Base-by-base conservation (phyloP, 2,113 vertebrate genomes). In the Jaculus jaculus region DNA sequence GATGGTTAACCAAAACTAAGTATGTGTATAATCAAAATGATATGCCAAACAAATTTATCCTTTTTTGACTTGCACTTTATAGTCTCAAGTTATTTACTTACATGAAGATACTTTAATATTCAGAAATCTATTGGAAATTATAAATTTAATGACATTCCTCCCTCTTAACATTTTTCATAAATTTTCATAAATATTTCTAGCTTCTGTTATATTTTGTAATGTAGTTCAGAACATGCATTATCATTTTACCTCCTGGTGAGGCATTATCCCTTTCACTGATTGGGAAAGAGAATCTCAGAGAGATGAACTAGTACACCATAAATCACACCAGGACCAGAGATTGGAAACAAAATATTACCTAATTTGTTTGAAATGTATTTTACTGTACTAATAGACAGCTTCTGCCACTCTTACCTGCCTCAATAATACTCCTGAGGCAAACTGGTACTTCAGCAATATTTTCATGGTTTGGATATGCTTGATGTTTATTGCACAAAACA, bases 401-500 rank as follows among this genome's bases (percentile, higher is more conserved):
- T 88, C 39, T 69, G n/a, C 34, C 6, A 2, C 1, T 39, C 24
- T 21, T 10, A 5, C 34, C 69, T 91, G 54, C 68, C 71, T 89
- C 60, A 75, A 47, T 93, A 94, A 74, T 83, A 79, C 28, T 79
- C 42, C 87, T 58, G 21, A 91, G 42, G 73, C 54, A 83, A 95
- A 89, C 92, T 93, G 90, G 85, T 66, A 92, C 51, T 95, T 95
- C 74, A 75, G 51, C 61, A 77, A 93, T 93, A 73, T 92, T 90
- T 92, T 87, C 66, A 71, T 87, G 68, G 84, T 94, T 84, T 93
- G 37, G 26, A 88, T 92, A 77, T 92, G 39, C 61, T 93, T 91
- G 75, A 63, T 96, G 78, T 58, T 21, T 90, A 84, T 93, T 88
- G 71, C 78, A 90, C 63, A 94, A 94, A 96, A 74, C 63, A 90